Percentiles rank a stretch among this genome's conserved stretches.
These are phyloP conservation scores for Axis porcinus DNA, from an alignment of 2,113 vertebrate species.

Conservation along the genomic window DNA sequence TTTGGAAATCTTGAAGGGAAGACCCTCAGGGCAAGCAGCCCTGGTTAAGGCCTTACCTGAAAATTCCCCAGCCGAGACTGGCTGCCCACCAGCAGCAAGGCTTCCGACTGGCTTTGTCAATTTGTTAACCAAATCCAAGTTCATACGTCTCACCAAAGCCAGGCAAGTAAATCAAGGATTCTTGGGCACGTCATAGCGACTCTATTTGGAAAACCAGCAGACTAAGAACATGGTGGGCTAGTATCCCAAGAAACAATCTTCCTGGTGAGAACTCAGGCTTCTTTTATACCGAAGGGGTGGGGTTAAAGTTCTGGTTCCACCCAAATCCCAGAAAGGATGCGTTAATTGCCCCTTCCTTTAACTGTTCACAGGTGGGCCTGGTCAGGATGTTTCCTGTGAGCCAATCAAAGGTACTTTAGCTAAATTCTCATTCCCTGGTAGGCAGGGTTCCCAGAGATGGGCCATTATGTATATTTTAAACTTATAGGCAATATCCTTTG, in stretches of 20 bases:
- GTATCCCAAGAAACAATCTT: background rate
- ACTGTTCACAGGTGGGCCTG: background rate
- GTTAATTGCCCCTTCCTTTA: background rate
- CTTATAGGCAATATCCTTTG: background rate
- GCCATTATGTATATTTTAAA: background rate
- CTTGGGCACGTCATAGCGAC: rapidly evolving
- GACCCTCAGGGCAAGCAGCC: background rate
- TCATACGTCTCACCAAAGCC: background rate
- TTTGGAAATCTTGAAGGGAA: background rate
- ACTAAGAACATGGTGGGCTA: background rate
- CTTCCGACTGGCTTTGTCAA: background rate
- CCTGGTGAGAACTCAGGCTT: background rate
- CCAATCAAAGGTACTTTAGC: background rate
- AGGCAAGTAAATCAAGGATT: background rate
- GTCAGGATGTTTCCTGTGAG: background rate
- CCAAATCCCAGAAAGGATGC: background rate
- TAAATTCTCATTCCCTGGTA: background rate
- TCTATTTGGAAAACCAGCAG: too few species aligned
- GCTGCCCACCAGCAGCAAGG: background rate
- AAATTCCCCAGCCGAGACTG: background rate
- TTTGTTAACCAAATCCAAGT: background rate
- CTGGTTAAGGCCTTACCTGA: background rate
- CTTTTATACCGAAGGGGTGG: background rate
- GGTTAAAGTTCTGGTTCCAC: background rate
- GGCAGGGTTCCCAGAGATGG: background rate